Conservation (phyloP, 2,113 vertebrate genomes). For the Nannospalax galili region DNA sequence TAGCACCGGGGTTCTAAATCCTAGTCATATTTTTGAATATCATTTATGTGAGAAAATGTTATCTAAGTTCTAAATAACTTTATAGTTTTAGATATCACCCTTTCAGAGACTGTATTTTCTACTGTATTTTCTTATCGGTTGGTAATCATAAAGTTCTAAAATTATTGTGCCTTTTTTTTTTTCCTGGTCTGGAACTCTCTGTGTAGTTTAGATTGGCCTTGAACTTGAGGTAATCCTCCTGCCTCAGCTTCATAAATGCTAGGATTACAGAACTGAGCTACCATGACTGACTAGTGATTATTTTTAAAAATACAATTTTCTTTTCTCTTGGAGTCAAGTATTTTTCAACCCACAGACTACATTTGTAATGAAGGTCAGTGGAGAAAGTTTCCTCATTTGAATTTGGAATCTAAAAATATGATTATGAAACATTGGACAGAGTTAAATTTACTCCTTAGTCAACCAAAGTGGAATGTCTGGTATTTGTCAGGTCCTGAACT, state of each 20-base stretch:
- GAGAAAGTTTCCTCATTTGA: neutral
- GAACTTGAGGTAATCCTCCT: neutral
- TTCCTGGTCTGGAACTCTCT: neutral
- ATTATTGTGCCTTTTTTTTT: neutral
- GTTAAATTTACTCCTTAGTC: neutral
- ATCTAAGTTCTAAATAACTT: neutral
- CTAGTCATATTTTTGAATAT: neutral
- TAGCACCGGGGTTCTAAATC: neutral
- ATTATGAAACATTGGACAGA: neutral
- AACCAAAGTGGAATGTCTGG: neutral
- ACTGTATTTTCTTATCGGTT: conserved; percentile 21
- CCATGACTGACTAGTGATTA: neutral
- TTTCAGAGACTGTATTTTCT: conserved; percentile 38
- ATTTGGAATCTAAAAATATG: conserved; percentile 3
- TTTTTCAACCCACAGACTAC: neutral
- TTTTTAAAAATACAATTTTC: neutral
- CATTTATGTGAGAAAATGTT: conserved; percentile 21
- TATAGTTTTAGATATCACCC: neutral
- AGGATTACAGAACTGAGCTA: neutral
- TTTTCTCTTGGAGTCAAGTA: neutral
- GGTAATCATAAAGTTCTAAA: conserved; percentile 18
- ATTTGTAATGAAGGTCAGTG: conserved; percentile 21
- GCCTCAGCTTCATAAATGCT: neutral
- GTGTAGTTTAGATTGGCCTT: neutral
- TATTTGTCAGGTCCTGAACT: neutral